phyloP scores from a whole-genome alignment of 2,888 invertebrate species.

The Xylota sylvarum region DNA sequence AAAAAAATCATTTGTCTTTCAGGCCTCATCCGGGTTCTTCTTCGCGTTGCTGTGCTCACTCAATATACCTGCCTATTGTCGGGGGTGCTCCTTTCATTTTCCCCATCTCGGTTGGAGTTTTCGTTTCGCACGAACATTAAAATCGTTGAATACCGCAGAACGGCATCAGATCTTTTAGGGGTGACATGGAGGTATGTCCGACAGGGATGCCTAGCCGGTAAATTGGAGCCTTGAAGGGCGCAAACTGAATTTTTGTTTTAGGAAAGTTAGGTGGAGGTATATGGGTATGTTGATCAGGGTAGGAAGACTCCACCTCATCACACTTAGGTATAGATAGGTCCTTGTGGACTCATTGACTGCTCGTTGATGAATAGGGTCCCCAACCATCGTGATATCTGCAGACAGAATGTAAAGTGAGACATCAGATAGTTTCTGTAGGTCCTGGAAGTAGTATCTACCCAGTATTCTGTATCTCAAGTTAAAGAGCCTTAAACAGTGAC shows the following conservation, averaged over 20 bases:
- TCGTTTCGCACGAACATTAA: constrained; percentile 43
- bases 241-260: neutral
- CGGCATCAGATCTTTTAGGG: constrained; percentile 17
- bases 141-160: constrained; percentile 48
- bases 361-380: too few species aligned
- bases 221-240: neutral
- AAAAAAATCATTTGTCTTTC: constrained; percentile 30
- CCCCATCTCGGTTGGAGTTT: neutral
- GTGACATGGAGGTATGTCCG: constrained; percentile 9
- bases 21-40: constrained; percentile 37
- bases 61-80: constrained; percentile 46
- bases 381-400: too few species aligned
- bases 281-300: too few species aligned
- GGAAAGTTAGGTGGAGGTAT: too few species aligned
- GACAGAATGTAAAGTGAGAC: too few species aligned
- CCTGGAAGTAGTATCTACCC: too few species aligned
- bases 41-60: neutral
- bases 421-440: too few species aligned
- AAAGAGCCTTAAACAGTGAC: too few species aligned
- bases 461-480: too few species aligned
- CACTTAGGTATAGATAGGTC: too few species aligned
- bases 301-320: too few species aligned
- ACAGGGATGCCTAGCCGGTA: neutral
- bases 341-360: too few species aligned
- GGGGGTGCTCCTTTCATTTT: neutral